A percentile compares a stretch with the other conserved stretches of the same genome.
These are phyloP conservation scores for Epizoanthus ramosus DNA, from an alignment of 92 coral and sea anemone genomes.

Conservation along the genomic window DNA sequence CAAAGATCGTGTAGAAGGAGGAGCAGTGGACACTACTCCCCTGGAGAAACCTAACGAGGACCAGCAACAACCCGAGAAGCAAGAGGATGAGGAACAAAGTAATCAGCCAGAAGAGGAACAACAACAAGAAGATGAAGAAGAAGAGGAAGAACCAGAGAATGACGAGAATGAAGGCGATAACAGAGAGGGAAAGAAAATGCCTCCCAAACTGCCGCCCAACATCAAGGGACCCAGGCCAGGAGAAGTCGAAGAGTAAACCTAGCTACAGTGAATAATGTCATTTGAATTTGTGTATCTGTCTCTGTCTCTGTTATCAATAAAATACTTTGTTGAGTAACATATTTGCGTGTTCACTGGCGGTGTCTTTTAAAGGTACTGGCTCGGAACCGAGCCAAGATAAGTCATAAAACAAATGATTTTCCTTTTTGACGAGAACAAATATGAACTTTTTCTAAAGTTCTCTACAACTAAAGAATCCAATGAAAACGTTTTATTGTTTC, in stretches of 20 bases:
- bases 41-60: conserved; percentile 11
- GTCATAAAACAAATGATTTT: no score
- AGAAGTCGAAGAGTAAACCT: conserved; percentile 16
- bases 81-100: background rate
- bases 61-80: background rate
- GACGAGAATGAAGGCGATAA: conserved; percentile 1
- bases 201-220: conserved; percentile 3
- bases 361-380: background rate
- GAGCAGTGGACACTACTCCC: conserved; percentile 17
- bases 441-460: no score
- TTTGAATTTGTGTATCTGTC: background rate
- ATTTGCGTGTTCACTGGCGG: background rate
- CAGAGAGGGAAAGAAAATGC: background rate
- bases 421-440: no score
- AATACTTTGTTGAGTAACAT: background rate
- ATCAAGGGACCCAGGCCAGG: conserved; percentile 23
- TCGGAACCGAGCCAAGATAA: background rate
- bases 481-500: no score
- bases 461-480: no score
- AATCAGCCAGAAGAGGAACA: background rate
- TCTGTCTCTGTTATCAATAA: background rate
- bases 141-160: background rate
- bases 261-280: background rate
- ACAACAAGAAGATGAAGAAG: background rate
- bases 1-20: conserved; percentile 24